These are phyloP conservation scores for Alexandromys fortis DNA, from an alignment of 2,113 vertebrate genomes.

Conservation along the genomic window DNA sequence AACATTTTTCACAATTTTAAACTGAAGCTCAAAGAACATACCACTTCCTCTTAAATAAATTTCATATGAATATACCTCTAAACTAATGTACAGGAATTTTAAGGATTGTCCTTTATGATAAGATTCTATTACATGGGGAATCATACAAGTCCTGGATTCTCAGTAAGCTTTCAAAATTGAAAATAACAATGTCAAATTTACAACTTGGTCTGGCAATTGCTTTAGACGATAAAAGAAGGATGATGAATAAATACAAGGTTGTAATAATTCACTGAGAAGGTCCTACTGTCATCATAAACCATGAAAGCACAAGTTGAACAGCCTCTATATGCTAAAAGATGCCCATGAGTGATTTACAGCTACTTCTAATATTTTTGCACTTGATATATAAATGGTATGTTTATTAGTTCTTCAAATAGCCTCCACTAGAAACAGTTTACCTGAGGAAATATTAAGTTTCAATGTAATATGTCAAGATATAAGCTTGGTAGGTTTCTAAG, in stretches of 20 bases:
- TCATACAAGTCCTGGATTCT: constrained; percentile 27
- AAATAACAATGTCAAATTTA: constrained; percentile 63
- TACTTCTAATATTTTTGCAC: constrained; percentile 2
- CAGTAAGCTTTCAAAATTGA: not conserved
- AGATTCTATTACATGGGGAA: not conserved
- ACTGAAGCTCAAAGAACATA: not conserved
- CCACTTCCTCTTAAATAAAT: not conserved
- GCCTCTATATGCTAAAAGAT: not conserved
- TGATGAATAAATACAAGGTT: constrained; percentile 34
- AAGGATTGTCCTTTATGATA: not conserved
- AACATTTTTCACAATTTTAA: constrained; percentile 8
- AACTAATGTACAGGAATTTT: constrained; percentile 8
- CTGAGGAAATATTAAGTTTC: not conserved
- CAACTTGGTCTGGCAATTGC: constrained; percentile 21
- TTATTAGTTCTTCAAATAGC: constrained; percentile 36
- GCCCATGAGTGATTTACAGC: constrained; percentile 43
- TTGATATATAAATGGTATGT: constrained; percentile 26
- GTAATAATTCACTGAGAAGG: constrained; percentile 51
- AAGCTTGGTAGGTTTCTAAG: not conserved
- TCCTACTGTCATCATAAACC: constrained; percentile 30
- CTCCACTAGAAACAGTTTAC: constrained; percentile 19
- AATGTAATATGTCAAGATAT: not conserved
- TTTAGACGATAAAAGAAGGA: constrained; percentile 38
- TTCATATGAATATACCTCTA: not conserved
- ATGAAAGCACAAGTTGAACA: constrained; percentile 6